Evolutionary conservation across 2,113 vertebrate species (phyloP).

Genomic region (Atlantisia rogersi): DNA sequence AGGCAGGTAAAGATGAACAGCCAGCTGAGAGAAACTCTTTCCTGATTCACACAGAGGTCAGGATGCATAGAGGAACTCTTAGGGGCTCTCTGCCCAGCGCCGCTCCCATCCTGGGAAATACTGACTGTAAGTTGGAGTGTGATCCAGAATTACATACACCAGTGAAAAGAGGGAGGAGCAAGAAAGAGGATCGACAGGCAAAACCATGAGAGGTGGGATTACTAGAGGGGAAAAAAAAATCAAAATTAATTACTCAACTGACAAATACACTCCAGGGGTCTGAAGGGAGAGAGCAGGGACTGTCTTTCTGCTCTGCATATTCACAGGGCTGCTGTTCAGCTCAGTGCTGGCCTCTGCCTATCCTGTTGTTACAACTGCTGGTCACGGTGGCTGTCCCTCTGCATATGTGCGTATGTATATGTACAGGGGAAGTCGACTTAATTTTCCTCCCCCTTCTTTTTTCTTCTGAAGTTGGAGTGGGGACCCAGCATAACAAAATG

Average conservation of each 20-base stretch:
- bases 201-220: neutral
- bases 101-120: neutral
- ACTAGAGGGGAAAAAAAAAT: neutral
- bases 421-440: neutral
- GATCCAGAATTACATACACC: neutral
- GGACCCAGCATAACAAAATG: neutral
- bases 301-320: neutral
- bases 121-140: neutral
- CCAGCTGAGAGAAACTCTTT: neutral
- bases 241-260: neutral
- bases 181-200: neutral
- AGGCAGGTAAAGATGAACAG: neutral
- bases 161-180: neutral
- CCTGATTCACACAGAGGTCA: no score
- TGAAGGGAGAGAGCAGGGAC: neutral
- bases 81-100: neutral
- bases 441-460: neutral
- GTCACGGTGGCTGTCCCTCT: neutral
- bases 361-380: rapidly evolving
- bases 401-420: neutral
- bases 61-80: neutral
- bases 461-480: neutral
- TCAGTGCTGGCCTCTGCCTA: neutral
- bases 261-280: neutral
- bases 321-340: neutral